phyloP scores from a whole-genome alignment of 2,797 vertebrate genomes.

The Xenops minutus region DNA sequence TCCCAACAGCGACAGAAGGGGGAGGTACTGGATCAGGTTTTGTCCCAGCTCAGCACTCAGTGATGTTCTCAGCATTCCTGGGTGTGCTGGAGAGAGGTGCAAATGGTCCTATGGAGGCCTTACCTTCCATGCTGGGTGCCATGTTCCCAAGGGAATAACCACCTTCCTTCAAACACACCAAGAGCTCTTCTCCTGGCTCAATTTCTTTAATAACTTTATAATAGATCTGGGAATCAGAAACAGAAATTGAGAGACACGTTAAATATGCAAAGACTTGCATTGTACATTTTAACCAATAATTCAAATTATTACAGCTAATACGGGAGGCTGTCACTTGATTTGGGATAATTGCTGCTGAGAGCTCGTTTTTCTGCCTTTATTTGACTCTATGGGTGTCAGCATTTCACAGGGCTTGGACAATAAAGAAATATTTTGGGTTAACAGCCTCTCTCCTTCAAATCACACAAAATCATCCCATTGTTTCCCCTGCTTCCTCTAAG shows the following conservation, averaged over 20 bases:
- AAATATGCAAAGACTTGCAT: not conserved
- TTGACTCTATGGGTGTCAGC: not conserved
- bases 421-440: not conserved
- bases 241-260: conserved; percentile 26
- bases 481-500: not conserved
- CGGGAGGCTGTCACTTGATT: not conserved
- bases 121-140: conserved; percentile 95
- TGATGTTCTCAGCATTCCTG: not conserved
- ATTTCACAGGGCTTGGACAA: not conserved
- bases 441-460: not conserved
- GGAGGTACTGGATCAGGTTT: not conserved
- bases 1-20: not conserved
- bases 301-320: not conserved
- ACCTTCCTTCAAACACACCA: conserved; percentile 95
- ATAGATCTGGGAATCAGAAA: conserved; percentile 83
- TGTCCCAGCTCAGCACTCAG: not conserved
- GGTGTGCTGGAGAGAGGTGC: not conserved
- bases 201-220: conserved; percentile 97
- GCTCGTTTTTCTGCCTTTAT: not conserved
- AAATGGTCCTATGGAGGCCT: conserved; percentile 67
- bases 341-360: not conserved
- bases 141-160: conserved; percentile 89
- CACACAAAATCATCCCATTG: not conserved
- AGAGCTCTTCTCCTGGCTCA: conserved; percentile 93
- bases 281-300: not conserved